A percentile compares a stretch with the other conserved stretches of the same genome.
Evolutionary conservation across 2,888 invertebrate genomes (phyloP).

Genomic region (Bedellia somnulentella): DNA sequence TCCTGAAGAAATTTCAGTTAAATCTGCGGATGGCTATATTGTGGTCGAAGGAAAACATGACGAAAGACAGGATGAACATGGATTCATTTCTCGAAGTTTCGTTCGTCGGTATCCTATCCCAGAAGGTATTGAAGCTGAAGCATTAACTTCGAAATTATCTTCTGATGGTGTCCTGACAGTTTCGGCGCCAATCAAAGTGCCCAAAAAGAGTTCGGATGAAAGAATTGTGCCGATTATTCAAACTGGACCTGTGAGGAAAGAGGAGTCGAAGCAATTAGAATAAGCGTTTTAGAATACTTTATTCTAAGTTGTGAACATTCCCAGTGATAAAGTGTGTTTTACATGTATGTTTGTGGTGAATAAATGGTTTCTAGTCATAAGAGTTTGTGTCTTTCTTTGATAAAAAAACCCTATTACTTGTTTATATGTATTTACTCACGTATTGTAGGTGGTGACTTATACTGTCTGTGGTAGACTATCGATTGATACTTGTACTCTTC

Average conservation of each 20-base stretch:
- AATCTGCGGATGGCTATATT: slow-evolving; percentile 68
- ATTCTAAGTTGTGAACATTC: no score
- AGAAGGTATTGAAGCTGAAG: slow-evolving; percentile 67
- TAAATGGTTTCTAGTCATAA: no score
- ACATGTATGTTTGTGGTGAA: no score
- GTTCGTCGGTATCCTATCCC: slow-evolving; percentile 72
- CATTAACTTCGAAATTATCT: slow-evolving; percentile 69
- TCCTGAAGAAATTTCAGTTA: slow-evolving; percentile 74
- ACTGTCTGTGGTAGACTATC: no score
- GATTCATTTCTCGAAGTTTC: slow-evolving; percentile 71
- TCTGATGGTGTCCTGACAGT: slow-evolving; percentile 73
- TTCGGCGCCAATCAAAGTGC: slow-evolving; percentile 54
- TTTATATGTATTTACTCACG: no score
- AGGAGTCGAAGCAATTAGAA: no score
- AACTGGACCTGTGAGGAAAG: slow-evolving; percentile 52
- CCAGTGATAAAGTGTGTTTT: no score
- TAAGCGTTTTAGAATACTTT: no score
- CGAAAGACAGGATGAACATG: slow-evolving; percentile 73
- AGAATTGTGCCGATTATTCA: slow-evolving; percentile 60
- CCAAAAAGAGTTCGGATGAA: slow-evolving; percentile 27
- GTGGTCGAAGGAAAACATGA: slow-evolving; percentile 77
- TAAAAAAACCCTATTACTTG: no score
- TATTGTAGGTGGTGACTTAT: no score
- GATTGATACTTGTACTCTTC: no score
- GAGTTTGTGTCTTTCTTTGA: no score